A percentile compares a stretch with the other conserved stretches of the same genome.
Evolutionary conservation across 2,797 vertebrate species (phyloP).

Genomic region (Triplophysa yarkandensis): DNA sequence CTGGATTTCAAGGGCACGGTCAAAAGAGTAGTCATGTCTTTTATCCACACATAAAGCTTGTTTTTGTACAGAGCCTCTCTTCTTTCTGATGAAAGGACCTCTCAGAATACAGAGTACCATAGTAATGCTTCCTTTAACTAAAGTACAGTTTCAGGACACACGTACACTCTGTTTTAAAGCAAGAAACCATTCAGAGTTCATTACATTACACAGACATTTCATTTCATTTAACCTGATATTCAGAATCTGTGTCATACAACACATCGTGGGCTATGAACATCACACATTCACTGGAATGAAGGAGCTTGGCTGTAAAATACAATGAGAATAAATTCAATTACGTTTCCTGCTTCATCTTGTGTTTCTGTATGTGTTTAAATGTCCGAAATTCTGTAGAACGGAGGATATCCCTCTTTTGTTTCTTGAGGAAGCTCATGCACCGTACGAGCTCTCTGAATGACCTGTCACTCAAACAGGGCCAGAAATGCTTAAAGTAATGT

Average conservation of each 20-base stretch:
- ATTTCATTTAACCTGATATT: constrained; percentile 16
- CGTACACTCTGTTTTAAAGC: constrained; percentile 35
- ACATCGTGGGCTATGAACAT: background rate
- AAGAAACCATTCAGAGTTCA: constrained; percentile 51
- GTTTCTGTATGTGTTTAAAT: constrained; percentile 18
- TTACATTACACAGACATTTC: constrained; percentile 47
- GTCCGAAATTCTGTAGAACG: constrained; percentile 61
- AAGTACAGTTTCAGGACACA: constrained; percentile 52
- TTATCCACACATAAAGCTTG: constrained; percentile 59
- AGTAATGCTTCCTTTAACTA: constrained; percentile 53
- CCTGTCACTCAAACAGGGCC: constrained; percentile 73
- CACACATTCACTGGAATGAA: constrained; percentile 1
- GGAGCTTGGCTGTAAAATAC: background rate
- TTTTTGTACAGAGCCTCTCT: constrained; percentile 49
- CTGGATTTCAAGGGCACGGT: constrained; percentile 64
- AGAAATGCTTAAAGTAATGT: constrained; percentile 60
- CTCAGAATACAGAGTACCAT: constrained; percentile 52
- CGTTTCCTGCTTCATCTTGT: background rate
- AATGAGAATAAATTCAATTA: background rate
- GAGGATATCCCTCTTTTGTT: constrained; percentile 83
- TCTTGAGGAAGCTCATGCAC: constrained; percentile 75
- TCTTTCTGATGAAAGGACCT: constrained; percentile 45
- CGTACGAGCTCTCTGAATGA: constrained; percentile 71
- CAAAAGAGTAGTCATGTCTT: constrained; percentile 57
- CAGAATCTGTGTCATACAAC: background rate